Evolutionary conservation across 2,888 invertebrate genomes (phyloP), one percentile per base, ranked within the genome.

Genomic region (Hydriomena furcata): DNA sequence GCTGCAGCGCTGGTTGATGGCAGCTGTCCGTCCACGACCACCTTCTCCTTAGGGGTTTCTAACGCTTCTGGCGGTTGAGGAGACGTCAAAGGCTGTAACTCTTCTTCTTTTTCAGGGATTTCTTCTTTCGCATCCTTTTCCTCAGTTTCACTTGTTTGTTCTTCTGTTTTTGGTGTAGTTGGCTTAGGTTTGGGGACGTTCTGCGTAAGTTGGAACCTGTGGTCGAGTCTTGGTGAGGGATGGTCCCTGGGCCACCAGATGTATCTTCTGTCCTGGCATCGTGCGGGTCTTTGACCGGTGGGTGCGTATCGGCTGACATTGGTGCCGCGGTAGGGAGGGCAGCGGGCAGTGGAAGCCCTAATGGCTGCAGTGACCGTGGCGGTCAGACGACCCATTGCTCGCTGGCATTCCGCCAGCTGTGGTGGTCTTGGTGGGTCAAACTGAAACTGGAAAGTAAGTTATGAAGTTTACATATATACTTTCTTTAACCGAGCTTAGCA

Each of bases 301-400:
- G 88, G 86, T 17, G 88, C 82, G 69, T 85, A 87, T 12, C 88
- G 77, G 51, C 82, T 82, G 42, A 86, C 79, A 60, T 86, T 84
- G 50, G 88, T 84, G 42, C 84, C 88, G 28, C 89, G 76, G 65
- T 89, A 89, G 3, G 82, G 82, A 0, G 80, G 79, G 48, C 79
- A 82, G 27, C 87, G 79, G 17, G 77, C 76, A 0, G 82, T 77
- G 2, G 82, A 73, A 7, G 85, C 82, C 5, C 84, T 70, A 68
- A 84, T 79, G 24, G 80, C 80, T 1, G 82, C 86, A 55, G 86
- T 87, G 47, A 87, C 81, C 54, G 82, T 84, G 1, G 84, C 82
- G 8, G 85, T 81, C 32, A 86, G 65, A 1, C 85, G 74, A 6
- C 84, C 80, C 69, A 85, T 77, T 5, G 81, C 83, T 13, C 83